Evolutionary conservation across 2,113 vertebrate genomes (phyloP).

Genomic region (Perccottus glenii): DNA sequence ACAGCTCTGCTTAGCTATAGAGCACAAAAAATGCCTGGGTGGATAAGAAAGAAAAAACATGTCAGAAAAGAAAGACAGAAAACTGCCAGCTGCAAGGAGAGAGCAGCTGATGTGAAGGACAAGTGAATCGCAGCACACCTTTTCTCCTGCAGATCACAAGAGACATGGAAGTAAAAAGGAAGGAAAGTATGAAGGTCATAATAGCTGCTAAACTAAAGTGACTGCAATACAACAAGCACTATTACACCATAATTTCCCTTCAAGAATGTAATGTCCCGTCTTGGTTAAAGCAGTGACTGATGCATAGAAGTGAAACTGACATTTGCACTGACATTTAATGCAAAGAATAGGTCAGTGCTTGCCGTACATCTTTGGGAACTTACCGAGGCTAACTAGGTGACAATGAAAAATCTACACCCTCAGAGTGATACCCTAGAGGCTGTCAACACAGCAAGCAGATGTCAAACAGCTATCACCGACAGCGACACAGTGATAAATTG

Average conservation of each 20-base stretch:
- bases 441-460: slow-evolving; percentile 4
- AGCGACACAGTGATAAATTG: background rate
- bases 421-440: background rate
- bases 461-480: slow-evolving; percentile 7
- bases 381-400: slow-evolving; percentile 7
- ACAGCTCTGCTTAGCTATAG: slow-evolving; percentile 23
- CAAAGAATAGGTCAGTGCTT: slow-evolving; percentile 13
- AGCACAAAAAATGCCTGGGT: slow-evolving; percentile 21
- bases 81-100: slow-evolving; percentile 60
- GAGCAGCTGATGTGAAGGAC: slow-evolving; percentile 63
- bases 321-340: slow-evolving; percentile 10
- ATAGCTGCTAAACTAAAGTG: slow-evolving; percentile 34
- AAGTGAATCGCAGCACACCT: slow-evolving; percentile 40
- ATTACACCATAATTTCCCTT: slow-evolving; percentile 22
- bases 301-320: slow-evolving; percentile 21
- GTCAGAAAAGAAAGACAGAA: slow-evolving; percentile 45
- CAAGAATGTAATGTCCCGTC: background rate
- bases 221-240: slow-evolving; percentile 27
- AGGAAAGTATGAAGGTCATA: slow-evolving; percentile 54
- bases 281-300: slow-evolving; percentile 1
- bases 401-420: slow-evolving; percentile 9
- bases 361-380: slow-evolving; percentile 1
- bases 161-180: slow-evolving; percentile 30
- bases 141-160: slow-evolving; percentile 45
- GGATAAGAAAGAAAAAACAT: slow-evolving; percentile 20